These are phyloP conservation scores for Aspidoscelis tigris DNA, from an alignment of 2,113 vertebrate species.

Conservation along the genomic window DNA sequence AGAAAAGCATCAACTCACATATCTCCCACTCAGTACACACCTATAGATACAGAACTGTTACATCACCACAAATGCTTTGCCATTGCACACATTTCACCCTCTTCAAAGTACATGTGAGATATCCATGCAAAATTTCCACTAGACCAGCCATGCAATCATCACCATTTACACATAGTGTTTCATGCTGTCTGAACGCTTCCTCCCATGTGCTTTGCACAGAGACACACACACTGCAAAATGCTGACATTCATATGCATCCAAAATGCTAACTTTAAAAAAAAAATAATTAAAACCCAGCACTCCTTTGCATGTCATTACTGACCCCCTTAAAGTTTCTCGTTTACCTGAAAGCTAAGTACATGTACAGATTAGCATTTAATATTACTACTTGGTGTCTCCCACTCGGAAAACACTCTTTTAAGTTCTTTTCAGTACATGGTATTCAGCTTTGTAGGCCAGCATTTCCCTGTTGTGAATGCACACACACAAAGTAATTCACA, in stretches of 20 bases:
- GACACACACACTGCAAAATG: not conserved
- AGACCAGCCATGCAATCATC: not conserved
- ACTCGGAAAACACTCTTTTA: not conserved
- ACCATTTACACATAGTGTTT: not conserved
- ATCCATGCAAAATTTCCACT: not conserved
- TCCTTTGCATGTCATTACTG: not conserved
- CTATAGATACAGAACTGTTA: not conserved
- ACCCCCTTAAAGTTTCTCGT: not conserved
- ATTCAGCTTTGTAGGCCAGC: not conserved
- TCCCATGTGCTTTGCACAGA: not conserved
- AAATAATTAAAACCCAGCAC: not conserved
- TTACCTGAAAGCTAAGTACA: not conserved
- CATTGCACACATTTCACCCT: not conserved
- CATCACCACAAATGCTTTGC: not conserved
- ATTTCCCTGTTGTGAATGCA: not conserved
- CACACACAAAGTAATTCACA: not conserved
- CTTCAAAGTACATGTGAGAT: not conserved
- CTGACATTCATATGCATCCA: not conserved
- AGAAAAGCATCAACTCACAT: not conserved
- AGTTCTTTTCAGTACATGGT: not conserved
- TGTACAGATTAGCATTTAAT: not conserved
- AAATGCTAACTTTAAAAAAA: too few species aligned
- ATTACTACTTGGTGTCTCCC: not conserved
- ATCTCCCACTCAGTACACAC: not conserved
- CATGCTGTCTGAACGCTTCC: too few species aligned